These are phyloP conservation scores for Camelus bactrianus DNA, from an alignment of 2,113 vertebrate genomes.

Conservation along the genomic window DNA sequence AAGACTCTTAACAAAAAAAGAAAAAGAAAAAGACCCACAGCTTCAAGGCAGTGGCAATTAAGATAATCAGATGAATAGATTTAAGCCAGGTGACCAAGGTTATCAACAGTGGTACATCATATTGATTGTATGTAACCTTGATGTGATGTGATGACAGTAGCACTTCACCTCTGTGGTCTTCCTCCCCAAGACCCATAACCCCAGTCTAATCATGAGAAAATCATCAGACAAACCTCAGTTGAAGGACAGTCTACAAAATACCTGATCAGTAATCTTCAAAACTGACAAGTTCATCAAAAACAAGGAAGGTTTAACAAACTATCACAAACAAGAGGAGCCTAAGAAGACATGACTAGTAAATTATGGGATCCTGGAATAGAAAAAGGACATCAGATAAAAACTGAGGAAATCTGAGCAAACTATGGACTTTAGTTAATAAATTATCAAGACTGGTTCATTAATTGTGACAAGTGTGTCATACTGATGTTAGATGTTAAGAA, in stretches of 20 bases:
- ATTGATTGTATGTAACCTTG: not conserved
- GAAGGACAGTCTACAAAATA: not conserved
- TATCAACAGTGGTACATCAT: not conserved
- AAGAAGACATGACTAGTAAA: not conserved
- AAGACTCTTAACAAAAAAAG: not conserved
- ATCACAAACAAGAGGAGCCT: not conserved
- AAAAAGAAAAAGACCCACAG: not conserved
- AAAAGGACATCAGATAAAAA: constrained; percentile 18
- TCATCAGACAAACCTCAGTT: not conserved
- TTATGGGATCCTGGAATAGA: not conserved
- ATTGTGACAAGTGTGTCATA: not conserved
- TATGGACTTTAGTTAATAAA: not conserved
- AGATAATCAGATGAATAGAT: not conserved
- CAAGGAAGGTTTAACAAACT: not conserved
- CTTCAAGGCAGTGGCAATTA: not conserved
- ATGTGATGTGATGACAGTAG: not conserved
- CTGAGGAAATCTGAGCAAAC: not conserved
- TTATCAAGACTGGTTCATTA: not conserved
- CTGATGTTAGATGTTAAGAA: not conserved
- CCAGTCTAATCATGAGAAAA: not conserved
- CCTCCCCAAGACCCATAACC: not conserved
- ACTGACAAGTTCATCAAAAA: not conserved
- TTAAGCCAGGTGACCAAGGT: not conserved
- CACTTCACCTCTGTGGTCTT: not conserved
- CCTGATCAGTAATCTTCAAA: not conserved